Conservation (phyloP, 1,140 invertebrate genomes). For the Euschistus heros region DNA sequence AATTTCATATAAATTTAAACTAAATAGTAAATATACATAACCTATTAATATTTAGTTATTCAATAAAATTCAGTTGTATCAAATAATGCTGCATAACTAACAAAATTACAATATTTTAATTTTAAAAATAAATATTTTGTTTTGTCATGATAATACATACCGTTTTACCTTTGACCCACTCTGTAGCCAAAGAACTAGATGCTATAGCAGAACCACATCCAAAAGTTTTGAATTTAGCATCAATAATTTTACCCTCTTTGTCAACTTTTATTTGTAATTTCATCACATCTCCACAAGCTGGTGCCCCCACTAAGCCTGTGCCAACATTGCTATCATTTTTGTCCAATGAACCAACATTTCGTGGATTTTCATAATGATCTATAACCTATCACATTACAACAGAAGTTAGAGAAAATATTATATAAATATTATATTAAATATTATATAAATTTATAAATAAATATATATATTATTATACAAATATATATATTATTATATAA, state of each 20-base stretch:
- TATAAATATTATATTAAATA: neutral
- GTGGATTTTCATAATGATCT: slow-evolving; percentile 98
- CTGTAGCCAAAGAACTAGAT: slow-evolving; percentile 96
- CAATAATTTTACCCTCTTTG: slow-evolving; percentile 92
- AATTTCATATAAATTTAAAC: neutral
- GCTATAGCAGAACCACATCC: slow-evolving; percentile 99
- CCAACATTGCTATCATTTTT: slow-evolving; percentile 91
- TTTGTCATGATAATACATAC: slow-evolving; percentile 37
- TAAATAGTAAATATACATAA: neutral
- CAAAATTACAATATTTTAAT: neutral
- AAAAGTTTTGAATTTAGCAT: slow-evolving; percentile 99
- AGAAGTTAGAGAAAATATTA: neutral
- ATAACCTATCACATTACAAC: slow-evolving; percentile 59
- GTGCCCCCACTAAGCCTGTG: slow-evolving; percentile 95
- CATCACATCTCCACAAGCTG: slow-evolving; percentile 99
- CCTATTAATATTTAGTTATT: neutral
- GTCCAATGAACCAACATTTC: slow-evolving; percentile 95
- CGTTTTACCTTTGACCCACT: slow-evolving; percentile 99
- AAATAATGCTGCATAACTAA: neutral
- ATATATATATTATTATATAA: too few species aligned
- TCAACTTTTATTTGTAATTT: slow-evolving; percentile 92
- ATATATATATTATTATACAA: neutral
- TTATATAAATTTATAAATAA: neutral
- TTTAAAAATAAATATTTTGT: neutral
- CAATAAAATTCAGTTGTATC: neutral